Evolutionary conservation across 1,140 invertebrate genomes (phyloP).

Genomic region (Penaeus indicus): DNA sequence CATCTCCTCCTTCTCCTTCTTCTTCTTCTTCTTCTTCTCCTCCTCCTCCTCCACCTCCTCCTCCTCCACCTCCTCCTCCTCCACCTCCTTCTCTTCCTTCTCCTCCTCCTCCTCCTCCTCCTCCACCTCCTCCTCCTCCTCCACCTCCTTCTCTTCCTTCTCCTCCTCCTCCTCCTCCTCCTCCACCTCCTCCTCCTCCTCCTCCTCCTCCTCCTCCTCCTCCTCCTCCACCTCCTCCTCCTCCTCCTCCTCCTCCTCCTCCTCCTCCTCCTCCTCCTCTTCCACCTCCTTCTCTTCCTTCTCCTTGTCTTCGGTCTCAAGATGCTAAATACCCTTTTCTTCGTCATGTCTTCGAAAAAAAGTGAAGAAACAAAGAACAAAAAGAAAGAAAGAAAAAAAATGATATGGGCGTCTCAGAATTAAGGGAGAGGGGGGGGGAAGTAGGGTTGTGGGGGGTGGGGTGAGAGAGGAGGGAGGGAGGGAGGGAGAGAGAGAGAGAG

Average conservation of each 20-base stretch:
- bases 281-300: no score
- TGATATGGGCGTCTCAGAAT: no score
- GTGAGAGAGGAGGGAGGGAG: no score
- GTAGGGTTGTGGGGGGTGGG: no score
- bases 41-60: background rate
- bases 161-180: no score
- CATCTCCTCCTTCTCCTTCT: background rate
- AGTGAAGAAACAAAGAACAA: no score
- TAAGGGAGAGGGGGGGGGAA: no score
- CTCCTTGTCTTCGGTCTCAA: background rate
- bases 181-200: background rate
- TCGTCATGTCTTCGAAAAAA: background rate
- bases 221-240: background rate
- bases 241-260: no score
- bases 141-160: background rate
- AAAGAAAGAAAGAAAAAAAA: no score
- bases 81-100: background rate
- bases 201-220: background rate
- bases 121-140: no score
- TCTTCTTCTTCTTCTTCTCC: background rate
- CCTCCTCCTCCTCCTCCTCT: no score
- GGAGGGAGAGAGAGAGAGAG: background rate
- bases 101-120: no score
- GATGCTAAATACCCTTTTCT: background rate
- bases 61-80: background rate